A percentile compares a stretch with the other conserved stretches of the same genome.
Evolutionary conservation across 2,113 vertebrate species (phyloP).

Genomic region (Taxidea taxus): DNA sequence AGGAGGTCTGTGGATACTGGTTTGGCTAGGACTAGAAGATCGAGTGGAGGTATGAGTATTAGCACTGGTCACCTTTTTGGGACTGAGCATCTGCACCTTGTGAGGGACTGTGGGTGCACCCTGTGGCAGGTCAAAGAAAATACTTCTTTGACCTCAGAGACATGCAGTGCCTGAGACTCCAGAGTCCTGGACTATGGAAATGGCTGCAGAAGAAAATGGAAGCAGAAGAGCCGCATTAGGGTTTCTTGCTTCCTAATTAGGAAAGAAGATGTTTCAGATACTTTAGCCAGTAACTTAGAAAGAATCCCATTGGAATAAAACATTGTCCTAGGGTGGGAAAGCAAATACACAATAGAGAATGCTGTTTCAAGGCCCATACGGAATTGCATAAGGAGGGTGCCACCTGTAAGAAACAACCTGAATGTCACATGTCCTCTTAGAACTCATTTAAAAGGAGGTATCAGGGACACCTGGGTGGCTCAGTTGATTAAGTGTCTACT

Average conservation of each 20-base stretch:
- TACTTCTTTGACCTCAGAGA: not conserved
- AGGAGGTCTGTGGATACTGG: rapidly evolving
- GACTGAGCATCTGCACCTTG: too few species aligned
- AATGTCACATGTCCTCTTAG: not conserved
- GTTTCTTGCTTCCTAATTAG: not conserved
- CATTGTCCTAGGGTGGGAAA: not conserved
- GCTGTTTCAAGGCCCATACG: not conserved
- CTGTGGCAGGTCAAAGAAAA: too few species aligned
- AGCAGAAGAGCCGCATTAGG: not conserved
- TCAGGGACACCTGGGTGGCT: not conserved
- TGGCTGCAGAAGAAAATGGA: not conserved
- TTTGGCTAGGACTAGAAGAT: too few species aligned
- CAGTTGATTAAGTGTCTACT: not conserved
- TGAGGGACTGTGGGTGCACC: not conserved
- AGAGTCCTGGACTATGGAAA: not conserved
- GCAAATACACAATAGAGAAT: not conserved
- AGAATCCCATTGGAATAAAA: not conserved
- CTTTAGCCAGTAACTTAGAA: not conserved
- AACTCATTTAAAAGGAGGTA: not conserved
- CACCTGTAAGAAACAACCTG: not conserved
- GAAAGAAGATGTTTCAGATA: not conserved
- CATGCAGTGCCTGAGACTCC: not conserved
- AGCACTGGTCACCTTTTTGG: not conserved
- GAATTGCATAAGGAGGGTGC: not conserved
- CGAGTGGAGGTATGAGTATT: not conserved